phyloP scores from a whole-genome alignment of 2,888 invertebrate species.

The Halictus quadricinctus region DNA sequence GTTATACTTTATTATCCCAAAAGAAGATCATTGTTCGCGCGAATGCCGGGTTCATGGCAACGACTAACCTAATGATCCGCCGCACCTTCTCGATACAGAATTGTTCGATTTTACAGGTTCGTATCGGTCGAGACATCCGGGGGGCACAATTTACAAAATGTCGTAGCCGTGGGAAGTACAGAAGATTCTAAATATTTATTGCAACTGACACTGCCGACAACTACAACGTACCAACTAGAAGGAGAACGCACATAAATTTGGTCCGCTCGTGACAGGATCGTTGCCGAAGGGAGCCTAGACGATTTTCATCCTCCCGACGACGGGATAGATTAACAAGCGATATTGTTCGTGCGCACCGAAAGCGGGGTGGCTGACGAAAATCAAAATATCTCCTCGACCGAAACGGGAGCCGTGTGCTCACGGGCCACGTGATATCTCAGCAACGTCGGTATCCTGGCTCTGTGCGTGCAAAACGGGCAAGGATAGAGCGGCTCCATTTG shows the following conservation, averaged over 20 bases:
- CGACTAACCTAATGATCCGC: neutral
- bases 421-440: slow-evolving; percentile 73
- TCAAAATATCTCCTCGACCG: slow-evolving; percentile 14
- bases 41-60: neutral
- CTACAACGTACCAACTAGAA: slow-evolving; percentile 19
- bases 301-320: neutral
- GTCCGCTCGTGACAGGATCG: neutral
- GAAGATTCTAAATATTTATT: slow-evolving; percentile 45
- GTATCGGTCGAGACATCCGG: neutral
- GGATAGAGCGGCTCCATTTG: slow-evolving; percentile 73
- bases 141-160: neutral
- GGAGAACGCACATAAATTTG: neutral
- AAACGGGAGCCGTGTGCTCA: slow-evolving; percentile 62
- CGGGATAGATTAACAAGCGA: neutral
- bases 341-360: neutral
- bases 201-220: neutral
- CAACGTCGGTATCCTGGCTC: slow-evolving; percentile 69
- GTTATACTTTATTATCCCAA: slow-evolving; percentile 7
- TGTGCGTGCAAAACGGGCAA: slow-evolving; percentile 73
- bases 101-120: neutral
- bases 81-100: neutral
- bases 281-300: neutral
- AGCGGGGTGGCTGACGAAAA: neutral
- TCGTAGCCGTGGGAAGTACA: neutral
- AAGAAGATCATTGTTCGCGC: neutral